Conservation (phyloP, 2,113 vertebrate genomes). For the Megaceryle maxima region DNA sequence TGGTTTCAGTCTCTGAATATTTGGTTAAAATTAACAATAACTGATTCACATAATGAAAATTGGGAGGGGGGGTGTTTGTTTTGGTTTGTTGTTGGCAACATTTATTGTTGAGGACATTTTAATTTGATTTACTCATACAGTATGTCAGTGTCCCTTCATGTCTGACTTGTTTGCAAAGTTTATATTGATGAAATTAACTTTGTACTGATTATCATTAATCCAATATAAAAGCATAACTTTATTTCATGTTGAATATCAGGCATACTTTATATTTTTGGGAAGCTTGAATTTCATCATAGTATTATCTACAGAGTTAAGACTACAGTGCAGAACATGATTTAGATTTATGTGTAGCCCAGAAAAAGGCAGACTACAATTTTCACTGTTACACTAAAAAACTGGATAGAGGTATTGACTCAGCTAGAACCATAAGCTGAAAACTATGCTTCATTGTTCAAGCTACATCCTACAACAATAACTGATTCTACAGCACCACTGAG, state of each 20-base stretch:
- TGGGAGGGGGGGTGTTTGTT: not conserved
- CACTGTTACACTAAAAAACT: not conserved
- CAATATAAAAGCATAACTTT: not conserved
- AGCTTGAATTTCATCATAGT: not conserved
- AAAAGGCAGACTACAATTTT: not conserved
- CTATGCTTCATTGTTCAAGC: not conserved
- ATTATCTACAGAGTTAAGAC: not conserved
- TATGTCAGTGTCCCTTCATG: not conserved
- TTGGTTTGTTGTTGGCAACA: not conserved
- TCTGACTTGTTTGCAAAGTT: not conserved
- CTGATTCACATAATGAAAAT: not conserved
- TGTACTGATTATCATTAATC: not conserved
- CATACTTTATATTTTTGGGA: not conserved
- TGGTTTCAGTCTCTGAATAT: not conserved
- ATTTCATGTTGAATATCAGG: not conserved
- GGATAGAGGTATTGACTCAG: not conserved
- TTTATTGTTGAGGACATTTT: not conserved
- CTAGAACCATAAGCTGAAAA: not conserved
- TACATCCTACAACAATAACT: not conserved
- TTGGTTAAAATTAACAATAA: not conserved
- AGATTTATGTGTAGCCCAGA: not conserved
- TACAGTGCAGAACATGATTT: not conserved
- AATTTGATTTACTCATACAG: not conserved
- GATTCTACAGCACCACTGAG: slow-evolving; percentile 16
- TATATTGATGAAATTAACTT: not conserved